phyloP scores from a whole-genome alignment of 2,797 vertebrate genomes.

The Menidia menidia region DNA sequence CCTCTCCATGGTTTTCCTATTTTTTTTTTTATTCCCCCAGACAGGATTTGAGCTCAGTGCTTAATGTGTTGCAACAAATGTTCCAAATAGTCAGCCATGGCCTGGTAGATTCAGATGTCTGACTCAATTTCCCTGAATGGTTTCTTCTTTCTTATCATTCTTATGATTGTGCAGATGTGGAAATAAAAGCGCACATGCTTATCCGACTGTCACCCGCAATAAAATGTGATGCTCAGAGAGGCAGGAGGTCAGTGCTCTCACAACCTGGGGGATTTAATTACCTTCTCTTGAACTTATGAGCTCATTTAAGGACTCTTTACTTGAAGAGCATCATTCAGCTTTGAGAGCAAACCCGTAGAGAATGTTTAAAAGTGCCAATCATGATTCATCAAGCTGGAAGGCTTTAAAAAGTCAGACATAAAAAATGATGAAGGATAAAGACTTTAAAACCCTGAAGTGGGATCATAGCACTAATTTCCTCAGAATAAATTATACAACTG shows the following conservation, averaged over 20 bases:
- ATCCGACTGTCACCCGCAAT: not conserved
- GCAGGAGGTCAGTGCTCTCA: not conserved
- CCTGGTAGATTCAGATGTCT: slow-evolving; percentile 40
- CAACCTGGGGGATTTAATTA: slow-evolving; percentile 16
- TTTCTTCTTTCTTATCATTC: slow-evolving; percentile 11
- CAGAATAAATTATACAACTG: not conserved
- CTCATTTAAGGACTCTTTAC: slow-evolving; percentile 42
- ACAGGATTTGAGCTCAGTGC: slow-evolving; percentile 67
- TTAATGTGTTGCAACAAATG: slow-evolving; percentile 67
- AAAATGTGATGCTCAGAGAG: slow-evolving; percentile 1
- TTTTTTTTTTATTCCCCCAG: slow-evolving; percentile 20
- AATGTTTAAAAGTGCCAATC: not conserved
- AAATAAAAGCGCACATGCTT: not conserved
- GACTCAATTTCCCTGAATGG: slow-evolving; percentile 19
- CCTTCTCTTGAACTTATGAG: slow-evolving; percentile 30
- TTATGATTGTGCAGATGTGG: not conserved
- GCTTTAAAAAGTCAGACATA: no score
- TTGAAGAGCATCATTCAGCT: slow-evolving; percentile 12
- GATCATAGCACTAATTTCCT: not conserved
- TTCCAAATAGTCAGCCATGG: slow-evolving; percentile 38
- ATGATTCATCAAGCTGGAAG: not conserved
- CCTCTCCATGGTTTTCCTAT: slow-evolving; percentile 30
- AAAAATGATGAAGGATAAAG: not conserved
- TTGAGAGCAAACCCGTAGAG: not conserved
- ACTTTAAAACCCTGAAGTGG: not conserved